Conservation (phyloP, 2,113 vertebrate species). For the Eurystomus gularis region DNA sequence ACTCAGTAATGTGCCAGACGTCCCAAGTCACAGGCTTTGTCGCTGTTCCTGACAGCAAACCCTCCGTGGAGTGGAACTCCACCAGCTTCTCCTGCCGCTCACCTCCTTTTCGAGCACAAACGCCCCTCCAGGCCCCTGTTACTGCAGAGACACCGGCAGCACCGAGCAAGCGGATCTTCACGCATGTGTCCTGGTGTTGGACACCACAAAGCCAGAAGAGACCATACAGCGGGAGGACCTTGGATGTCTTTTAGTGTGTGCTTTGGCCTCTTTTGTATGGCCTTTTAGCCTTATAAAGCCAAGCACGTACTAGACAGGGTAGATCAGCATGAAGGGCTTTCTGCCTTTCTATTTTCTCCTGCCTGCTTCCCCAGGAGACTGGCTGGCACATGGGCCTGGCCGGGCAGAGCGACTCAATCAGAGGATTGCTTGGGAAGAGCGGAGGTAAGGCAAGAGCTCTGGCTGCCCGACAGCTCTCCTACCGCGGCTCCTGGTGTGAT, state of each 20-base stretch:
- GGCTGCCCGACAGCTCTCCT: not conserved
- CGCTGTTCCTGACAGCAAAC: not conserved
- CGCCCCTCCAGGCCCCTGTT: not conserved
- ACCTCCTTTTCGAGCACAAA: not conserved
- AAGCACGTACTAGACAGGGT: not conserved
- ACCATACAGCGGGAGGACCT: not conserved
- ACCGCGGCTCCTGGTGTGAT: not conserved
- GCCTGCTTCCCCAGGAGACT: not conserved
- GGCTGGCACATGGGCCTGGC: not conserved
- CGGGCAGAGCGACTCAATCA: not conserved
- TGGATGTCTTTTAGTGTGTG: not conserved
- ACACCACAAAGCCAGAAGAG: accelerated
- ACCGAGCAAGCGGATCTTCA: not conserved
- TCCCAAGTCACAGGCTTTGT: not conserved
- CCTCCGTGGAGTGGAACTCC: not conserved
- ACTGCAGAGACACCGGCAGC: not conserved
- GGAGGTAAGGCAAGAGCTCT: not conserved
- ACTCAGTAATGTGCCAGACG: not conserved
- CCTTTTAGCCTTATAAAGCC: not conserved
- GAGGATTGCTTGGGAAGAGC: not conserved
- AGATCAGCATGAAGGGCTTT: not conserved
- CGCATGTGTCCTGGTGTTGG: not conserved
- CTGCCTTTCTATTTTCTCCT: not conserved
- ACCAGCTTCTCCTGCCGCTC: not conserved
- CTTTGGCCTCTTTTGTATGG: not conserved